phyloP scores from a whole-genome alignment of 2,113 vertebrate species.

The Otis tarda region DNA sequence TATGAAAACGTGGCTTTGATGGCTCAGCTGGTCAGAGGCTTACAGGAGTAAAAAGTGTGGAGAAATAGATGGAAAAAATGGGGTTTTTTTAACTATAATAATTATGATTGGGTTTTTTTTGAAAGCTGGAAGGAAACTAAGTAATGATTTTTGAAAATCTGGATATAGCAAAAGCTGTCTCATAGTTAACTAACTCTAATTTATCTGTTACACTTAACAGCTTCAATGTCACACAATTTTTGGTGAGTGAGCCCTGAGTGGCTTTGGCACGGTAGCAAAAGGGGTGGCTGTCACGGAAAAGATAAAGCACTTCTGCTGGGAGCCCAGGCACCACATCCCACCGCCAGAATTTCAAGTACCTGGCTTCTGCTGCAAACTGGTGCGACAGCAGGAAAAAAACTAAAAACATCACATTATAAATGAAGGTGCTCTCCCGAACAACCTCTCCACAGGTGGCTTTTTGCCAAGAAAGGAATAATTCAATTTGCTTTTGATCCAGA shows the following conservation, averaged over 20 bases:
- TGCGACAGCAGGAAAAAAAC: accelerated
- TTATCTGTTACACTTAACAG: background rate
- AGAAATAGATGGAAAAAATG: background rate
- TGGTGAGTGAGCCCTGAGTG: background rate
- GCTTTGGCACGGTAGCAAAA: background rate
- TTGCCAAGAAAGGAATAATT: background rate
- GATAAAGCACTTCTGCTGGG: background rate
- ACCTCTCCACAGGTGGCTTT: background rate
- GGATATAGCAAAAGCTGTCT: background rate
- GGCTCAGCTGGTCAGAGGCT: background rate
- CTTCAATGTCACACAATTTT: background rate
- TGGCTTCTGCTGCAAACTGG: background rate
- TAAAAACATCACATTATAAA: background rate
- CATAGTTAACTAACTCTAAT: background rate
- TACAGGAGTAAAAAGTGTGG: background rate
- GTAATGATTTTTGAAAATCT: background rate
- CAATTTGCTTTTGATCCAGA: background rate
- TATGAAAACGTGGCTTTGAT: accelerated
- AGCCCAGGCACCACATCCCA: background rate
- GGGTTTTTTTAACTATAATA: background rate
- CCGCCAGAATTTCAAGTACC: background rate
- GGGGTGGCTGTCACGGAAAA: background rate
- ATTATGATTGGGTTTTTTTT: background rate
- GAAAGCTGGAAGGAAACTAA: background rate
- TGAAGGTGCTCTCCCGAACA: background rate